These are phyloP conservation scores for Dusona sp. DNA, from an alignment of 2,888 invertebrate species.

Conservation along the genomic window DNA sequence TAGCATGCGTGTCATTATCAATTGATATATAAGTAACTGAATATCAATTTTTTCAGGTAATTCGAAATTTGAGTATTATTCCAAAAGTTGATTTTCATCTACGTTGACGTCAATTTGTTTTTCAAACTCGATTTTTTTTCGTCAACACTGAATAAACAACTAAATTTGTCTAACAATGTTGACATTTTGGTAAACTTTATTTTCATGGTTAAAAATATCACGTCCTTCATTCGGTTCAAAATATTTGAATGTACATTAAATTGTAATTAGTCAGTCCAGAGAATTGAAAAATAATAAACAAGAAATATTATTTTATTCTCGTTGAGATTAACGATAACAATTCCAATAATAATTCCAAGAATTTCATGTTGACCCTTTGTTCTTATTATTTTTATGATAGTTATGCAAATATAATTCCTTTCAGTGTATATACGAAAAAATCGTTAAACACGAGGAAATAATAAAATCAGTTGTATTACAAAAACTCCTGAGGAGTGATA, in stretches of 20 bases:
- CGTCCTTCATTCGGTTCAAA: not conserved
- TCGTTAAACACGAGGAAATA: not conserved
- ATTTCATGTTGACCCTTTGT: not conserved
- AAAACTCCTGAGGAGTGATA: not conserved
- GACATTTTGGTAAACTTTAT: too few species aligned
- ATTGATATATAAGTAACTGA: not conserved
- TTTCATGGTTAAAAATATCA: too few species aligned
- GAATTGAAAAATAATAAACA: not conserved
- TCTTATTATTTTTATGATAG: not conserved
- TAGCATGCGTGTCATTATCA: conserved; percentile 79
- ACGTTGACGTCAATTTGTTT: not conserved
- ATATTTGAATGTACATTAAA: not conserved
- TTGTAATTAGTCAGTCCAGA: not conserved
- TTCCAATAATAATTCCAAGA: not conserved
- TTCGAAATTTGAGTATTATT: not conserved
- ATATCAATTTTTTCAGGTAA: too few species aligned
- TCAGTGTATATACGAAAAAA: not conserved
- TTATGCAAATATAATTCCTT: not conserved
- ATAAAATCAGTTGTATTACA: not conserved
- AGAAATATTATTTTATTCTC: not conserved
- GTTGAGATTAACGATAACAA: not conserved
- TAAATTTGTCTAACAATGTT: too few species aligned
- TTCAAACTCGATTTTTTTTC: too few species aligned
- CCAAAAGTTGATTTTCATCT: not conserved
- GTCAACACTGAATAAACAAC: too few species aligned